Conservation (phyloP, 2,888 invertebrate species). For the Steromphala cineraria region DNA sequence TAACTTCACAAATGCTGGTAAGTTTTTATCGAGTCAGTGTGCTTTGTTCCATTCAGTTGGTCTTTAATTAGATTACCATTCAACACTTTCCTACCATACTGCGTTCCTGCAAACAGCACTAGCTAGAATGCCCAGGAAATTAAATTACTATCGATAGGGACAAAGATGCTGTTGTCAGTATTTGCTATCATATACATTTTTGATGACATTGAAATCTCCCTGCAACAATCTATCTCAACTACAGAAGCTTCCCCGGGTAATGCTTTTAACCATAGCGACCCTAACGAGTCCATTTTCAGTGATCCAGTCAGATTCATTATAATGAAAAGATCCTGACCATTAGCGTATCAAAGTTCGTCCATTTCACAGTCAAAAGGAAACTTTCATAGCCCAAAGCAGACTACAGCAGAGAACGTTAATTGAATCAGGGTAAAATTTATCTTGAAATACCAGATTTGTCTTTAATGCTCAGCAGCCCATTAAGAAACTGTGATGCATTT, state of each 20-base stretch:
- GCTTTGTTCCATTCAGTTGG: not conserved
- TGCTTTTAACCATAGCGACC: not conserved
- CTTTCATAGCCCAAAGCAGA: too few species aligned
- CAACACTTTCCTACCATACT: too few species aligned
- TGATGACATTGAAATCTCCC: not conserved
- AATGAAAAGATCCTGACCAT: not conserved
- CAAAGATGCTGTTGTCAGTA: not conserved
- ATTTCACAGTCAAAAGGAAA: too few species aligned
- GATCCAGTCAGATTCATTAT: not conserved
- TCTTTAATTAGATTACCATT: too few species aligned
- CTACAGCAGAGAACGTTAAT: too few species aligned
- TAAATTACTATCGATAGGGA: not conserved
- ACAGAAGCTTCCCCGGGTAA: not conserved
- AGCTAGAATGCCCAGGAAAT: not conserved
- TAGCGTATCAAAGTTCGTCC: not conserved
- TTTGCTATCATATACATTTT: not conserved
- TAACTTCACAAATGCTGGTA: constrained; percentile 31
- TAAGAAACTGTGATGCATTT: too few species aligned
- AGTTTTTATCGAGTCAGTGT: not conserved
- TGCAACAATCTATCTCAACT: not conserved
- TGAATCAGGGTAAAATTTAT: too few species aligned
- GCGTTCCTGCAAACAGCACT: too few species aligned
- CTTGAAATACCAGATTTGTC: too few species aligned
- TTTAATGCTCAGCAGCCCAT: too few species aligned
- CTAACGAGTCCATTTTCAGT: not conserved